Conservation (phyloP, 2,888 invertebrate species). For the Eristalinus sepulchralis region DNA sequence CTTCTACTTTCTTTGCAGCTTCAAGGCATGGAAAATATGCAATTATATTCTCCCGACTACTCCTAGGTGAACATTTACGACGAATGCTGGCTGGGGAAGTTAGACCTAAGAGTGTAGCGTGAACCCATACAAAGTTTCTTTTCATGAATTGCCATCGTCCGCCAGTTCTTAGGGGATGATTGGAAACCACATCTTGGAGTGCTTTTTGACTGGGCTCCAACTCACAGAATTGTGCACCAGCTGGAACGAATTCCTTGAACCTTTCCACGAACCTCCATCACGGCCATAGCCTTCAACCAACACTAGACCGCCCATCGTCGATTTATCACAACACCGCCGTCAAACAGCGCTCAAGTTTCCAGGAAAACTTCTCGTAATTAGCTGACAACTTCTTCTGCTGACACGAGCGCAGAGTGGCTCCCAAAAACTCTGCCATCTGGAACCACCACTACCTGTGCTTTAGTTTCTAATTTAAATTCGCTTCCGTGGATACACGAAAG, state of each 20-base stretch:
- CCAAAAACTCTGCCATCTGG: neutral
- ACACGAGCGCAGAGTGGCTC: neutral
- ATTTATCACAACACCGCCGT: neutral
- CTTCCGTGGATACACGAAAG: neutral
- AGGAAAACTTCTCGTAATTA: neutral
- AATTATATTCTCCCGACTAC: no score
- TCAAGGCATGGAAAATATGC: no score
- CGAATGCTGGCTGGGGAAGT: no score
- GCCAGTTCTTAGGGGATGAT: no score
- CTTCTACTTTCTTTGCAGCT: no score
- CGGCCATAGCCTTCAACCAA: neutral
- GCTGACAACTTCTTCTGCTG: neutral
- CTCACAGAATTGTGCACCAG: no score
- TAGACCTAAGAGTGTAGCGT: no score
- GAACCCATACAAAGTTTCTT: no score
- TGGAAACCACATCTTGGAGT: no score
- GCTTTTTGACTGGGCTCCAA: no score
- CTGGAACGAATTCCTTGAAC: neutral
- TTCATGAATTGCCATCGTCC: no score
- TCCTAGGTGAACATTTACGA: no score
- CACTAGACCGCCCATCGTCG: neutral
- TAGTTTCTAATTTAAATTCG: neutral
- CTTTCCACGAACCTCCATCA: neutral
- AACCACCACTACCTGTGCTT: neutral
- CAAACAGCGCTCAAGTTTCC: neutral